Percentiles rank a stretch among this genome's conserved stretches.
Conservation (phyloP, 2,113 vertebrate genomes). For the Xiphias gladius region DNA sequence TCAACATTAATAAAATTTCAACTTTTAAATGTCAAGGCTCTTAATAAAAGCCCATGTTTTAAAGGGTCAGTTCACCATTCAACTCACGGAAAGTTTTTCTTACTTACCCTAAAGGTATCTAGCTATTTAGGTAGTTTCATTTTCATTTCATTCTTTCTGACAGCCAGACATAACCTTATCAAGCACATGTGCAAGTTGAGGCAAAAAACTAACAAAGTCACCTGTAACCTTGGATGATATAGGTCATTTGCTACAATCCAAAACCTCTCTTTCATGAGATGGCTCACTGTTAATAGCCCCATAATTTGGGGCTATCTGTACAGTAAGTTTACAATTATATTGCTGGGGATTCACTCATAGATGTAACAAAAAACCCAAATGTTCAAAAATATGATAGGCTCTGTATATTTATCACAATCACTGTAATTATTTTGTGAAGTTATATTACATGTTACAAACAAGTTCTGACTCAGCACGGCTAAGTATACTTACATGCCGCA, state of each 20-base stretch:
- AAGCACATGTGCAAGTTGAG: not conserved
- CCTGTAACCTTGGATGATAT: not conserved
- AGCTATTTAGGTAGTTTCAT: not conserved
- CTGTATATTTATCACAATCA: not conserved
- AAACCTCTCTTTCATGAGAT: not conserved
- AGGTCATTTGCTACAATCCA: not conserved
- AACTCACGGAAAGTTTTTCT: not conserved
- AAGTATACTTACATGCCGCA: constrained; percentile 66
- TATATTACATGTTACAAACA: not conserved
- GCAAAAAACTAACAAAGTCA: not conserved
- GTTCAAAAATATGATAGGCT: not conserved
- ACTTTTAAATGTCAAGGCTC: not conserved
- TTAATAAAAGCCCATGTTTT: not conserved
- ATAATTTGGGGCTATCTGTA: not conserved
- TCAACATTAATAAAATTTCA: not conserved
- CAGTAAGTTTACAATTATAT: not conserved
- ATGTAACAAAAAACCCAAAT: not conserved
- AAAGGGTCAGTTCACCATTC: not conserved
- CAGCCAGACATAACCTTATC: not conserved
- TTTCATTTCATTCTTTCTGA: not conserved
- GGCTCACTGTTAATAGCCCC: not conserved
- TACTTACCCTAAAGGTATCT: not conserved
- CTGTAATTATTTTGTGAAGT: not conserved
- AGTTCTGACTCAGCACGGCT: not conserved
- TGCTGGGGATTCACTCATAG: not conserved